Base-by-base conservation (phyloP, 2,888 invertebrate species). In the Toxonevra muliebris region DNA sequence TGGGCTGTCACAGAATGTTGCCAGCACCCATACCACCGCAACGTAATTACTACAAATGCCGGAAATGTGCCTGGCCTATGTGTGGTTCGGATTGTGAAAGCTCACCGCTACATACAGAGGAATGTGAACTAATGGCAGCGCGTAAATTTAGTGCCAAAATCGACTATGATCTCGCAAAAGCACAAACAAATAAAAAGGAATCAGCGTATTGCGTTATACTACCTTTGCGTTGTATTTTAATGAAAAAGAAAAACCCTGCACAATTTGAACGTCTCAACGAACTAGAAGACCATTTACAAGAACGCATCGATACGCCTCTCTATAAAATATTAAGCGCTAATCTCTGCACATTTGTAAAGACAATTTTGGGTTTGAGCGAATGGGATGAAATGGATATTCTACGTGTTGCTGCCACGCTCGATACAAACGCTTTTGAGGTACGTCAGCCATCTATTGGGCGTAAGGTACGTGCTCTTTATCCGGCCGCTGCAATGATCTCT, bases 351-450 rank as follows among this genome's bases (percentile, higher is more conserved):
- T 90, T 91, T 73, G 85, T 90, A 12, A 85, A 87, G 69, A 88
- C 89, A 72, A 87, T 89, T 17, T 83, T 91, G 48, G 81, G 87
- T 19, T 75, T 90, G 64, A 74, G 75, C 1, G 85, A 87, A 1
- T 87, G 88, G 75, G 85, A 87, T 65, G 90, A 90, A 74, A 85
- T 87, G 72, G 89, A 88, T 9, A 89, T 89, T 76, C 79, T 90
- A 66, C 88, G 87, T 78, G 87, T 87, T 66, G 88, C 91, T 13
- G 92, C 90, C n/a, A 90, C 91, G 76, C 87, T 91, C 74, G 92
- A 92, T 76, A 91, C 91, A 1, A 92, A 93, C 76, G 84, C 90
- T 0, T 92, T 91, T 77, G 92, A 92, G 76, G 87, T 92, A 1
- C 86, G 90, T 30, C 87, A 88, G 66, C 73, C 75, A 58, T 45